phyloP scores from a whole-genome alignment of 2,888 invertebrate species.

The Lapara coniferarum region DNA sequence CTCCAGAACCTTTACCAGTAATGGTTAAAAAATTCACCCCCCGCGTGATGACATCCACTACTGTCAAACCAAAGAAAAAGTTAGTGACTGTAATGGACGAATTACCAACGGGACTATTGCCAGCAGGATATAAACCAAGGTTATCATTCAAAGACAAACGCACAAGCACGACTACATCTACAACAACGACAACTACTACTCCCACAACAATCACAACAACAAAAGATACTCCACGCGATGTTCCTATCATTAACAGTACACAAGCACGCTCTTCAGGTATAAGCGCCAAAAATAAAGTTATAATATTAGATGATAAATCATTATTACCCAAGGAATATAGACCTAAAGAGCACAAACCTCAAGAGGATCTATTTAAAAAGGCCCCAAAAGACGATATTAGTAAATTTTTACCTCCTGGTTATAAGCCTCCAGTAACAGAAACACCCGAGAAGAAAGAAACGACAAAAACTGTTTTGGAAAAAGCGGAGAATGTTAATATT shows the following conservation, averaged over 20 bases:
- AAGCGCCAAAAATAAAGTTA: conserved; percentile 84
- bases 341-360: conserved; percentile 65
- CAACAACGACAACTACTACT: conserved; percentile 58
- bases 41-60: conserved; percentile 71
- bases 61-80: conserved; percentile 74
- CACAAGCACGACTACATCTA: conserved; percentile 79
- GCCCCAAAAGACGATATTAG: conserved; percentile 82
- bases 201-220: conserved; percentile 50
- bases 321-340: conserved; percentile 83
- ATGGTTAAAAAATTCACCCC: conserved; percentile 87
- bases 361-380: conserved; percentile 73
- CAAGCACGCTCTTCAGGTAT: conserved; percentile 80
- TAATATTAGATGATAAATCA: conserved; percentile 80
- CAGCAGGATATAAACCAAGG: conserved; percentile 85
- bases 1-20: conserved; percentile 84
- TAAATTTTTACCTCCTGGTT: conserved; percentile 87
- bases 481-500: conserved; percentile 73
- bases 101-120: conserved; percentile 81
- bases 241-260: conserved; percentile 63
- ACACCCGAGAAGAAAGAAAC: conserved; percentile 52
- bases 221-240: conserved; percentile 45
- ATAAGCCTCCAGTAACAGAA: conserved; percentile 76
- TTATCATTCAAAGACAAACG: conserved; percentile 81
- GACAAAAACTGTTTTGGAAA: conserved; percentile 60
- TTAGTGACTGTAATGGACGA: conserved; percentile 84